A percentile compares a stretch with the other conserved stretches of the same genome.
These are phyloP conservation scores for Temnothorax rugatulus DNA, from an alignment of 2,888 invertebrate species.

Conservation along the genomic window DNA sequence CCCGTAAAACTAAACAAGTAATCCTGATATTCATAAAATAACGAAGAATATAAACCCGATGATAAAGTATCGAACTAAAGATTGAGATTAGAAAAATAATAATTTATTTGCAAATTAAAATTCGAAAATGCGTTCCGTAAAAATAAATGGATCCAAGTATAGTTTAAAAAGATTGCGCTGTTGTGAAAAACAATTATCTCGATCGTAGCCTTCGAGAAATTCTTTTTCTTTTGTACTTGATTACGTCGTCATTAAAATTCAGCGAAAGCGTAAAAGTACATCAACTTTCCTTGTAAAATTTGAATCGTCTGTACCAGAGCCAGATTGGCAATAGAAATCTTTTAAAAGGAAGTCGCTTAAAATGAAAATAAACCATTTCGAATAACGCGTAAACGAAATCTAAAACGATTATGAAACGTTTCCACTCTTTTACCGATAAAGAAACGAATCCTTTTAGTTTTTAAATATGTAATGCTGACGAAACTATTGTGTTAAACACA, in stretches of 20 bases:
- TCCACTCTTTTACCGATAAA: conserved; percentile 2
- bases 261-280: conserved; percentile 59
- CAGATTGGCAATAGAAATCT: conserved; percentile 47
- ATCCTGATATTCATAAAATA: conserved; percentile 71
- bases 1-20: conserved; percentile 68
- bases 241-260: conserved; percentile 72
- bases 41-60: conserved; percentile 67
- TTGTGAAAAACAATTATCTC: conserved; percentile 62
- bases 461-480: conserved; percentile 41
- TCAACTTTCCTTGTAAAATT: conserved; percentile 33
- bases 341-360: conserved; percentile 56
- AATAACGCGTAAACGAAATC: conserved; percentile 38
- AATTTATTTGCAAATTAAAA: conserved; percentile 67
- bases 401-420: conserved; percentile 34
- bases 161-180: conserved; percentile 50
- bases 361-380: conserved; percentile 38
- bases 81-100: conserved; percentile 25
- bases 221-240: conserved; percentile 72
- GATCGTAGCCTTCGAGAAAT: conserved; percentile 67
- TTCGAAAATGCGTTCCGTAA: conserved; percentile 57
- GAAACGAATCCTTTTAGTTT: conserved; percentile 16
- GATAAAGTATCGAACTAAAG: conserved; percentile 24
- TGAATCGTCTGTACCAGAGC: conserved; percentile 35
- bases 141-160: conserved; percentile 63
- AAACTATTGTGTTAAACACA: conserved; percentile 47